Conservation (phyloP, 2,113 vertebrate species). For the Hydrolagus affinis region DNA sequence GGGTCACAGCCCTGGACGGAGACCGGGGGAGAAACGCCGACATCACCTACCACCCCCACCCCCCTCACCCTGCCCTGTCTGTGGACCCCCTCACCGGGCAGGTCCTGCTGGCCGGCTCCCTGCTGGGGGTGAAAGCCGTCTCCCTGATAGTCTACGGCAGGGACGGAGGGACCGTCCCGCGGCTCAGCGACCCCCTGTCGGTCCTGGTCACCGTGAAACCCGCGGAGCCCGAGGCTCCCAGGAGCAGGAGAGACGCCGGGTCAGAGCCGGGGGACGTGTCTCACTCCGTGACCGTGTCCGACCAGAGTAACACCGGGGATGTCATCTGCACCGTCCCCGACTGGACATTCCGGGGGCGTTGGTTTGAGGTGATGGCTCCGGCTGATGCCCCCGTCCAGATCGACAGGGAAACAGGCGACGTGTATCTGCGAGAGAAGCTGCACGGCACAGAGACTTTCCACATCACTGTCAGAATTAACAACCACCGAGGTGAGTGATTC, state of each 20-base stretch:
- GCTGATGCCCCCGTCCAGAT: conserved; percentile 52
- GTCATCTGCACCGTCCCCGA: conserved; percentile 70
- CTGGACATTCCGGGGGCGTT: conserved; percentile 52
- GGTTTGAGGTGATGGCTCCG: conserved; percentile 63
- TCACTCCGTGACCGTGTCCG: conserved; percentile 61
- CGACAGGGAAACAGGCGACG: conserved; percentile 66
- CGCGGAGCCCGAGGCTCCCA: not conserved
- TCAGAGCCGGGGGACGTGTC: conserved; percentile 43
- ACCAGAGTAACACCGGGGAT: conserved; percentile 56
- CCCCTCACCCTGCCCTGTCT: conserved; percentile 47
- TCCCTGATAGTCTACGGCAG: conserved; percentile 45
- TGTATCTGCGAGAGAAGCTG: conserved; percentile 60
- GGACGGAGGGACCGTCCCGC: conserved; percentile 48
- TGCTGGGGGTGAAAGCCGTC: conserved; percentile 45
- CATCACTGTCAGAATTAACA: conserved; percentile 59
- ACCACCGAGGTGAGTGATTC: conserved; percentile 53
- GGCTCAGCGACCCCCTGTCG: conserved; percentile 45
- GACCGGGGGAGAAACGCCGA: conserved; percentile 50
- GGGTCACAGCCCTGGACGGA: conserved; percentile 48
- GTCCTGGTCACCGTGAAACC: conserved; percentile 41
- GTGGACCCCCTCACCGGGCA: conserved; percentile 58
- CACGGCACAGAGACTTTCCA: conserved; percentile 52
- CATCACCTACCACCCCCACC: conserved; percentile 48
- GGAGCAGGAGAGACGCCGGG: not conserved
- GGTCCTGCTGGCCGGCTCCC: conserved; percentile 52